Base-by-base conservation (phyloP, 30 jellyfish, hydroid and myxozoan genomes). In the Calvadosia cruxmelitensis region DNA sequence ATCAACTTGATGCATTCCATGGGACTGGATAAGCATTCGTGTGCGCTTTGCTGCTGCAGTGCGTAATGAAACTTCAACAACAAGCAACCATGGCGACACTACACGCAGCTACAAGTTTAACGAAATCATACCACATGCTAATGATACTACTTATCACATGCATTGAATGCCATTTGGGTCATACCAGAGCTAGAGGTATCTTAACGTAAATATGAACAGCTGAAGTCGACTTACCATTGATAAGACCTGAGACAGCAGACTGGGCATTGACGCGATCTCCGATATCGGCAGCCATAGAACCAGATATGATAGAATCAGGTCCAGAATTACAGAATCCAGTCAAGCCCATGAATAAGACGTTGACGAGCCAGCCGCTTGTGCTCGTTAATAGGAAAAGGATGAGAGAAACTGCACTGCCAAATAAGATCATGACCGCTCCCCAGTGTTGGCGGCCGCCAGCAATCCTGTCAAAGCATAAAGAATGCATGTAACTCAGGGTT, bases 201-300 rank as follows among this genome's bases (percentile, higher is more conserved):
- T n/a, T n/a, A n/a, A n/a, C n/a, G n/a, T n/a, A n/a, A n/a, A n/a
- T n/a, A n/a, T n/a, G n/a, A n/a, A n/a, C n/a, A n/a, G n/a, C n/a
- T n/a, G n/a, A 63, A 51, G 5, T 23, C 34, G n/a, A 34, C 85
- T 35, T 66, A 86, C 96, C 99, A 70, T 91, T 91, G 0, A 91
- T 79, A n/a, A 91, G 68, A 25, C 99, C 99, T 61, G 99, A 77
- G 29, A 91, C 99, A 24, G 99, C 99, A 24, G 99, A 91, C 65
- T 91, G 95, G 2, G 95, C 95, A 69, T 82, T 82, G 52, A 79
- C 99, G 52, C 95, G 80, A 71, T 91, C 94, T 16, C 99, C 99
- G 67, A 83, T 91, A 61, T 91, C 94, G n/a, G 95, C 94, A 0
- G 99, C 95, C 29, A 91, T 67, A 10, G 99, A 79, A 0, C 95